Evolutionary conservation across 2,888 invertebrate genomes (phyloP).

Genomic region (Parascotia fuliginaria): DNA sequence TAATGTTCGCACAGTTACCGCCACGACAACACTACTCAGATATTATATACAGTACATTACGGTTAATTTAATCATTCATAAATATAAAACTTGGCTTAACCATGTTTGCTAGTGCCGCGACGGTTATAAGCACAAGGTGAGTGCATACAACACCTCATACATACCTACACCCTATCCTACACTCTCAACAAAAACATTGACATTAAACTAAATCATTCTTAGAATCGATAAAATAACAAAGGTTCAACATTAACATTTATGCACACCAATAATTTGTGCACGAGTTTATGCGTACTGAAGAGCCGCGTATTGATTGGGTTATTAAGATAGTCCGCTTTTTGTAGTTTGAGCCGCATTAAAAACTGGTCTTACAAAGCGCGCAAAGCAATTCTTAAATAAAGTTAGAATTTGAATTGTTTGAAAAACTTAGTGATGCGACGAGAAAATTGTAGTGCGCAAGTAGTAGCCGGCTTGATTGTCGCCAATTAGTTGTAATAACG

Average conservation of each 20-base stretch:
- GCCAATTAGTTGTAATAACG: constrained; percentile 82
- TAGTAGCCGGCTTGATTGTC: constrained; percentile 75
- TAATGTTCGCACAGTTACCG: constrained; percentile 47
- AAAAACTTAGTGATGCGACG: constrained; percentile 51
- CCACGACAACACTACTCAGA: background rate
- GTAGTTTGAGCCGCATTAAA: background rate
- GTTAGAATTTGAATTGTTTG: constrained; percentile 42
- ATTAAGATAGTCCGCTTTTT: background rate
- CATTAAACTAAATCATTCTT: constrained; percentile 18
- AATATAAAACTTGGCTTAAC: too few species aligned
- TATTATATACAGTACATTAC: background rate
- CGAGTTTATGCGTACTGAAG: background rate
- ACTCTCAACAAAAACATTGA: constrained; percentile 14
- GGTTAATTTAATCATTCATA: too few species aligned
- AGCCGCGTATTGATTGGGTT: background rate
- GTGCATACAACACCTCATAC: constrained; percentile 30
- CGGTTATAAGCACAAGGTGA: constrained; percentile 23
- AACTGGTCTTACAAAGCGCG: background rate
- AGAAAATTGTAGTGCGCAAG: constrained; percentile 63
- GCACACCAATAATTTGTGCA: background rate
- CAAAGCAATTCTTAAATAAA: constrained; percentile 2
- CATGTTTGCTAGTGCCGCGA: too few species aligned
- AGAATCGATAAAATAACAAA: constrained; percentile 12
- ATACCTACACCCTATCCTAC: constrained; percentile 28
- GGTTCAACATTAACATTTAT: constrained; percentile 13